These are phyloP conservation scores for Portunus trituberculatus DNA, from an alignment of 1,140 invertebrate species.

Conservation along the genomic window DNA sequence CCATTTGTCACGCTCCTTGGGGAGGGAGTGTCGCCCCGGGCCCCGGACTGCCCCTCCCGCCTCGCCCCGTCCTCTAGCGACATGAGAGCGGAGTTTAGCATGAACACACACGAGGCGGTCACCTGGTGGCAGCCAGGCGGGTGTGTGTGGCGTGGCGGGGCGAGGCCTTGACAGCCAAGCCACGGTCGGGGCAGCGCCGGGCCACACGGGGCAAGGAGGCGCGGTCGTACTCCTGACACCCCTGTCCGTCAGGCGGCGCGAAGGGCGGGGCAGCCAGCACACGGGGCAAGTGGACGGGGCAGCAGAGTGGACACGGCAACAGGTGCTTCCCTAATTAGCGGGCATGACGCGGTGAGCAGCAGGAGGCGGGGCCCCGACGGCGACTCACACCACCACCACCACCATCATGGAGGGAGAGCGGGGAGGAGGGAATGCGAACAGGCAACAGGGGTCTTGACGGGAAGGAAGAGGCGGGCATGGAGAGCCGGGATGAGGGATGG, in stretches of 20 bases:
- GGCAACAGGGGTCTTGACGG: too few species aligned
- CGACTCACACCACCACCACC: neutral
- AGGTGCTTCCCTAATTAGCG: constrained; percentile 57
- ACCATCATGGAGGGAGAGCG: neutral
- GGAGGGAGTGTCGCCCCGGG: constrained; percentile 48
- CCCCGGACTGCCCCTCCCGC: neutral
- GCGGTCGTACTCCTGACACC: neutral
- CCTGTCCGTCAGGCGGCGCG: neutral
- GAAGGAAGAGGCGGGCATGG: too few species aligned
- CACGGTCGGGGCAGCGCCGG: neutral
- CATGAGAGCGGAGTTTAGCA: neutral
- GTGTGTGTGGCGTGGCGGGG: neutral
- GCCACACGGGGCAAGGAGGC: neutral
- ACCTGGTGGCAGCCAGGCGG: neutral
- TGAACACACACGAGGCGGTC: neutral
- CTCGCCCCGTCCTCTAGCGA: neutral
- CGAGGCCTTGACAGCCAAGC: neutral
- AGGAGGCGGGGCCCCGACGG: too few species aligned
- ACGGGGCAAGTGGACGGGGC: neutral
- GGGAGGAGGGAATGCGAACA: too few species aligned
- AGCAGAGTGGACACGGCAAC: constrained; percentile 43
- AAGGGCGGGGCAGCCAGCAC: neutral
- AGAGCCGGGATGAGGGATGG: too few species aligned
- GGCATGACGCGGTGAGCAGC: constrained; percentile 37
- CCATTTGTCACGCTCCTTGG: constrained; percentile 68